Percentiles rank a stretch among this genome's conserved stretches.
These are phyloP conservation scores for Deroplatys truncata DNA, from an alignment of 2,888 invertebrate genomes.

Conservation along the genomic window DNA sequence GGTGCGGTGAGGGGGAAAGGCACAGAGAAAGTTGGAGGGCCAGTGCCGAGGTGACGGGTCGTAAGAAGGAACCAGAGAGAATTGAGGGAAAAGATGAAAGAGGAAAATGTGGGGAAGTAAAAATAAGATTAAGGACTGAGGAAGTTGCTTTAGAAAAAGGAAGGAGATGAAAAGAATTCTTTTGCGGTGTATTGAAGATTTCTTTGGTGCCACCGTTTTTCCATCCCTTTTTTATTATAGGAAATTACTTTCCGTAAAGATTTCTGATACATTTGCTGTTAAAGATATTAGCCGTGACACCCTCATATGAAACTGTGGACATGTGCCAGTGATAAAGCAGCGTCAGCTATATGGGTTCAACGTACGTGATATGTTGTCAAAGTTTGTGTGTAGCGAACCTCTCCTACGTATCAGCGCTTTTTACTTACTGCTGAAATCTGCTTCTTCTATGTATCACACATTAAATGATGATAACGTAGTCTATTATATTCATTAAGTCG, in stretches of 20 bases:
- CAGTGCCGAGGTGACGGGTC: background rate
- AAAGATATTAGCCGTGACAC: background rate
- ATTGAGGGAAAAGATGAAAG: background rate
- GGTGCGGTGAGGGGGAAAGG: background rate
- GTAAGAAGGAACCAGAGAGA: background rate
- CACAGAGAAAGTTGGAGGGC: background rate
- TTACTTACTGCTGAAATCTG: too few relatives aligned
- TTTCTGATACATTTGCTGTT: background rate
- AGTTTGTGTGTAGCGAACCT: too few relatives aligned
- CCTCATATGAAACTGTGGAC: background rate
- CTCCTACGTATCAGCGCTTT: too few relatives aligned
- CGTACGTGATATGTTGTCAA: too few relatives aligned
- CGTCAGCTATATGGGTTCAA: background rate
- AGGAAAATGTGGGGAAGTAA: background rate
- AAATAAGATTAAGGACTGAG: background rate
- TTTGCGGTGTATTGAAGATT: background rate
- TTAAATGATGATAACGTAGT: too few relatives aligned
- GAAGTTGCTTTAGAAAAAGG: background rate
- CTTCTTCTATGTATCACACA: too few relatives aligned
- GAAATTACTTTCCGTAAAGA: background rate
- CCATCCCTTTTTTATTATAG: background rate
- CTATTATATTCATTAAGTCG: too few relatives aligned
- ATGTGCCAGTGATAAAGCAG: background rate
- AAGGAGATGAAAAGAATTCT: background rate
- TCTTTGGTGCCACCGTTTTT: background rate